phyloP scores from a whole-genome alignment of 2,797 vertebrate species.

The Lacerta agilis region DNA sequence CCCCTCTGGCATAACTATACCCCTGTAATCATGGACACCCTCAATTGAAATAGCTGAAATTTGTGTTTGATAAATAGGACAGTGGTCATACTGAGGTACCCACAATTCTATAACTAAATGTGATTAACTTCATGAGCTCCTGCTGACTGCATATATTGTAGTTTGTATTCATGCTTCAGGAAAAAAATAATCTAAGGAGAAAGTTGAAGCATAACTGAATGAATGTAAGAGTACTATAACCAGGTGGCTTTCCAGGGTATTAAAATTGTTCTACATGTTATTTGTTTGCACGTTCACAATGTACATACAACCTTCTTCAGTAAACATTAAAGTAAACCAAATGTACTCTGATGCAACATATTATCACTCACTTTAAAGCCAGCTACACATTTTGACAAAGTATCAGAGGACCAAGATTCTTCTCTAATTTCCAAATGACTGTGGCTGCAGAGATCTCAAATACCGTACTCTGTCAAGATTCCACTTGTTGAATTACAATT shows the following conservation, averaged over 20 bases:
- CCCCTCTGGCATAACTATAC: not conserved
- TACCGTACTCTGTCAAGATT: not conserved
- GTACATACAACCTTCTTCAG: not conserved
- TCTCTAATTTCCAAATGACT: not conserved
- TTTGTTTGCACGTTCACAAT: not conserved
- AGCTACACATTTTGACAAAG: not conserved
- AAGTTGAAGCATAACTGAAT: not conserved
- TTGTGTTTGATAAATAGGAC: not conserved
- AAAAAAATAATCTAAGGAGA: not conserved
- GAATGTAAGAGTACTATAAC: not conserved
- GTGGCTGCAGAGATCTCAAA: not conserved
- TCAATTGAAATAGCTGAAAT: not conserved
- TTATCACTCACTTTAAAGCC: not conserved
- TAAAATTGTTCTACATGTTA: not conserved
- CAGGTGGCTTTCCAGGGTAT: not conserved
- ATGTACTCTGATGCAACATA: not conserved
- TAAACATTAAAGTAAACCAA: not conserved
- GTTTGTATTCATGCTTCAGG: not conserved
- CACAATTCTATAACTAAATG: not conserved
- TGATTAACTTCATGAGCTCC: not conserved
- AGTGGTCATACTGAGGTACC: not conserved
- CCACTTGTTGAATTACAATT: not conserved
- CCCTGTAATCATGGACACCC: not conserved
- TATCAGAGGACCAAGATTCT: not conserved
- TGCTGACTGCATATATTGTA: not conserved